phyloP scores from a whole-genome alignment of 2,888 invertebrate species.

The Tinea semifulvella region DNA sequence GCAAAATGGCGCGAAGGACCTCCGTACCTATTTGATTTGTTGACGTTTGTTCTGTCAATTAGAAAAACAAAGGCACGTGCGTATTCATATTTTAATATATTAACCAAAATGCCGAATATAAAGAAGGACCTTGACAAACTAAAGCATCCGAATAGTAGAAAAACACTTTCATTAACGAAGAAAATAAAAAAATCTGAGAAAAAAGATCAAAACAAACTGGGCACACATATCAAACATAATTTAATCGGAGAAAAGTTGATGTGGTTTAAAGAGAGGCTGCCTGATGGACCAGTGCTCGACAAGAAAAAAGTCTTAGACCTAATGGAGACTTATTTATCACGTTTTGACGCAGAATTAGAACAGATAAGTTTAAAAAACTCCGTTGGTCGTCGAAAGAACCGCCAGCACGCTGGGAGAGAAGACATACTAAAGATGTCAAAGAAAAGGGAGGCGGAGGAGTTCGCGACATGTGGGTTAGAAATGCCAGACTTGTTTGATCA shows the following conservation, averaged over 20 bases:
- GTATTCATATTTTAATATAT: neutral
- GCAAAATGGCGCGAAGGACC: no score
- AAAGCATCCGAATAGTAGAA: slow-evolving; percentile 88
- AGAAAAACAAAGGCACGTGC: neutral
- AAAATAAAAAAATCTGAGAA: slow-evolving; percentile 72
- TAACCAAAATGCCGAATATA: slow-evolving; percentile 50
- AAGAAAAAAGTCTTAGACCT: slow-evolving; percentile 69
- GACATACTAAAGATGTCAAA: slow-evolving; percentile 80
- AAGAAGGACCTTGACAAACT: slow-evolving; percentile 58
- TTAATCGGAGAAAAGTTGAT: slow-evolving; percentile 78
- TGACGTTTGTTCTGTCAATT: neutral
- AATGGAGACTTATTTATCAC: slow-evolving; percentile 60
- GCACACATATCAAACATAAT: slow-evolving; percentile 76
- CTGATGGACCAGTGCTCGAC: slow-evolving; percentile 62
- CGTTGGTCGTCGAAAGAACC: slow-evolving; percentile 75
- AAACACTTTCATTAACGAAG: slow-evolving; percentile 76
- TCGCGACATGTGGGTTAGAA: slow-evolving; percentile 80
- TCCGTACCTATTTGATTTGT: no score
- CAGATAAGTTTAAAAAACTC: slow-evolving; percentile 83
- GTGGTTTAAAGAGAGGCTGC: slow-evolving; percentile 79
- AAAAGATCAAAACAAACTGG: slow-evolving; percentile 69
- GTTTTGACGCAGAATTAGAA: slow-evolving; percentile 79
- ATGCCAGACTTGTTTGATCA: slow-evolving; percentile 74
- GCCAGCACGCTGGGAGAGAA: slow-evolving; percentile 83
- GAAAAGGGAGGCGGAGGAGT: slow-evolving; percentile 78